Evolutionary conservation across 2,888 invertebrate genomes (phyloP), one percentile per base, ranked within the genome.

Genomic region (Diplolepis rosae): DNA sequence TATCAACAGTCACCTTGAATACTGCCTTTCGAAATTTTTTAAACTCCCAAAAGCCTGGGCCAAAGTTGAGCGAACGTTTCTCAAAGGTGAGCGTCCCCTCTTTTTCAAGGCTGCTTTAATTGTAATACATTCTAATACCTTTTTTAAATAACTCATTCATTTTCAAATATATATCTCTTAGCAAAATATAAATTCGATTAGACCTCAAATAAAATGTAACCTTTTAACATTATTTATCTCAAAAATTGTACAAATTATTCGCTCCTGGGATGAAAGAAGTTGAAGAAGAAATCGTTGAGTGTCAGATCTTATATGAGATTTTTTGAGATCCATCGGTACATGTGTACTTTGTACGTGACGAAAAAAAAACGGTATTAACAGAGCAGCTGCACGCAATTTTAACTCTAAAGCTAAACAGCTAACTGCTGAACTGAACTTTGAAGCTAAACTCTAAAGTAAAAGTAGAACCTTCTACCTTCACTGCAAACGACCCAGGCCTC

Each of bases 51-150:
- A 70, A 66, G 50, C 67, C 74, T 71, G 72, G 67, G 69, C 69
- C 54, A 72, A 76, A 77, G 80, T 80, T 80, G 79, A 80, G 79
- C 77, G 80, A 79, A 79, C 80, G 80, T 78, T 77, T 77, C 68
- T 73, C 77, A 72, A 73, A 74, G 76, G 75, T 74, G 73, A 79
- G 75, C 74, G 77, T 77, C 76, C 73, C 76, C 51, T 32, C 30
- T 54, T 54, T 30, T 54, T 54, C 54, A 54, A 54, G 54, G 54
- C 28, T 54, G 54, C 30, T 30, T 30, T 30, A 54, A 54, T 54
- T 54, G 54, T 54, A 54, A 54, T 11, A 30, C 15, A 54, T n/a
- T 42, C n/a, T 15, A 9, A 35, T 9, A 35, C 35, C 51, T 51
- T 51, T 48, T 51, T 51, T 51, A 27, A 51, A 13, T 51, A n/a